Conservation (phyloP, 2,888 invertebrate genomes). For the Nematopogon swammerdamellus region DNA sequence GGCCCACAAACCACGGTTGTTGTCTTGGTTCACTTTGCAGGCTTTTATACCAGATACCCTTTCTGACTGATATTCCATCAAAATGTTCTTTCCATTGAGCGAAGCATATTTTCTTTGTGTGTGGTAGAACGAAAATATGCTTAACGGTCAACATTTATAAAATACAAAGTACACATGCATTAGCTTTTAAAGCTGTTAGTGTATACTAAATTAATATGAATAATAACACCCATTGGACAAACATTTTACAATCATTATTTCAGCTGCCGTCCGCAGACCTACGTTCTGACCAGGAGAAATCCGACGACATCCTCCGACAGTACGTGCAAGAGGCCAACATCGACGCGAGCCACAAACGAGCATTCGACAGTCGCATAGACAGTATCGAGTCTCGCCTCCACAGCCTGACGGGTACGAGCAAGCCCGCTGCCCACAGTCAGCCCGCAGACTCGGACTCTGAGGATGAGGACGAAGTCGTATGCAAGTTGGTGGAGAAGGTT, state of each 20-base stretch:
- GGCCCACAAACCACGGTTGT: too few relatives aligned
- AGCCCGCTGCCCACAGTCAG: conserved; percentile 5
- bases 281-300: conserved; percentile 67
- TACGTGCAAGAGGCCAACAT: conserved; percentile 50
- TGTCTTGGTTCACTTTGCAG: too few relatives aligned
- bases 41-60: too few relatives aligned
- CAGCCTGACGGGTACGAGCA: conserved; percentile 22
- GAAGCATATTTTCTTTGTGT: neutral
- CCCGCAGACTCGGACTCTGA: conserved; percentile 18
- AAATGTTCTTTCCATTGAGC: too few relatives aligned
- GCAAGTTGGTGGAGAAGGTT: conserved; percentile 40
- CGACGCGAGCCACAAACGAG: conserved; percentile 35
- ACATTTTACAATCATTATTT: conserved; percentile 31
- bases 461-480: conserved; percentile 32
- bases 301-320: conserved; percentile 65
- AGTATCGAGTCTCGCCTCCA: conserved; percentile 32
- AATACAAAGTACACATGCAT: too few relatives aligned
- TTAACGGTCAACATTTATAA: conserved; percentile 12
- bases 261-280: conserved; percentile 40
- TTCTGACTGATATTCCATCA: too few relatives aligned
- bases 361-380: conserved; percentile 32
- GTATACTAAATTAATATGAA: conserved; percentile 13
- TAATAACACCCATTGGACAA: conserved; percentile 13
- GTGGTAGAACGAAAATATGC: neutral
- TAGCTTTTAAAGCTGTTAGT: conserved; percentile 14